phyloP scores from a whole-genome alignment of 2,797 vertebrate genomes.

The Sphenodon punctatus region DNA sequence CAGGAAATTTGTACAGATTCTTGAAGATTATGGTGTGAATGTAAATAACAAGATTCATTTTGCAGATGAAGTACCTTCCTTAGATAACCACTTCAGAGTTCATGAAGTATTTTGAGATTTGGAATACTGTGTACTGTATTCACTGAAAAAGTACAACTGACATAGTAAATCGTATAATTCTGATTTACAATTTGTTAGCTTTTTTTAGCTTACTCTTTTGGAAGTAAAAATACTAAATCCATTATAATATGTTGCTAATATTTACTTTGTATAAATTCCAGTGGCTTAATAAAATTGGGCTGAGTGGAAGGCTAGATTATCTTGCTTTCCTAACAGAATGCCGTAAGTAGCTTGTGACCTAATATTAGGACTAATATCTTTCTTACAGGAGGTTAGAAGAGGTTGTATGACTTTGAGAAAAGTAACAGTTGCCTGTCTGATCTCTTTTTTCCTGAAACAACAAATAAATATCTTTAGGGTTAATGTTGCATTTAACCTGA shows the following conservation, averaged over 20 bases:
- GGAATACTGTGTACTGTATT: conserved; percentile 13
- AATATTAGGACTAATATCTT: background rate
- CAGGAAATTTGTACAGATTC: conserved; percentile 84
- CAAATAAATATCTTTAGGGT: background rate
- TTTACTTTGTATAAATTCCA: conserved; percentile 25
- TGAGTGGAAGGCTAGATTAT: conserved; percentile 17
- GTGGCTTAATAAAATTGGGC: conserved; percentile 25
- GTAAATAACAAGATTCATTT: conserved; percentile 89
- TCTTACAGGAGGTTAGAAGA: background rate
- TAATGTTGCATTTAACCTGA: background rate
- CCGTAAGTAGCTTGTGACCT: background rate
- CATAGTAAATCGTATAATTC: conserved; percentile 21
- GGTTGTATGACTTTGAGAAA: conserved; percentile 9
- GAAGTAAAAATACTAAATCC: conserved; percentile 34
- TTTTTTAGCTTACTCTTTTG: conserved; percentile 30
- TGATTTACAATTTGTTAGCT: conserved; percentile 16
- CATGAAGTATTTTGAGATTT: conserved; percentile 83
- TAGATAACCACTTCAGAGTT: conserved; percentile 95
- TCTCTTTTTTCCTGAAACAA: background rate
- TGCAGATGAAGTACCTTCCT: conserved; percentile 84
- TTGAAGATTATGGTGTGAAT: conserved; percentile 85
- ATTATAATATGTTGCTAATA: conserved; percentile 19
- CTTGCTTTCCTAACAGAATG: conserved; percentile 4
- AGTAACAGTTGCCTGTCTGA: background rate
- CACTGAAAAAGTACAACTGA: conserved; percentile 47